A percentile compares a stretch with the other conserved stretches of the same genome.
Conservation (phyloP, 1,140 invertebrate genomes). For the Sycobia sp. region DNA sequence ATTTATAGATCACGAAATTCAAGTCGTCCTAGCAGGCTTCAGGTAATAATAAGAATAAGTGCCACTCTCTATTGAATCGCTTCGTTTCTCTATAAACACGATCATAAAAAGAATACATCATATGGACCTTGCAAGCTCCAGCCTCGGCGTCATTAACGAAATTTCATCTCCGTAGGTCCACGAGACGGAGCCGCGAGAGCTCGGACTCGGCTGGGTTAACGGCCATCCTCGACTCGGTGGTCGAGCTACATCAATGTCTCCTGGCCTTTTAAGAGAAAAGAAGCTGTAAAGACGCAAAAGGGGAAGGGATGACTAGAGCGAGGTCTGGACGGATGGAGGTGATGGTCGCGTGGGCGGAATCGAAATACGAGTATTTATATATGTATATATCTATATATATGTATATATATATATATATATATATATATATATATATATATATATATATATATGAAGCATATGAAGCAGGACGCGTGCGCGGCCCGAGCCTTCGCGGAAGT, state of each 20-base stretch:
- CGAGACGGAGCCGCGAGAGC: background rate
- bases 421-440: no score
- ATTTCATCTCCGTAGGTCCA: constrained; percentile 6
- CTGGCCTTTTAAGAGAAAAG: constrained; percentile 11
- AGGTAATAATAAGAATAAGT: no score
- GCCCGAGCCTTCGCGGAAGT: constrained; percentile 14
- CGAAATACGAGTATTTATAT: constrained; percentile 10
- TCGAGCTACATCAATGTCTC: background rate
- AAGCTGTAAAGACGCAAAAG: background rate
- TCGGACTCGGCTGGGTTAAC: no score
- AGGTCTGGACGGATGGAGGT: background rate
- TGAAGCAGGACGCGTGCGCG: no score
- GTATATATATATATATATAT: no score
- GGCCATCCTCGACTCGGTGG: background rate
- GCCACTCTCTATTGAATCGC: no score
- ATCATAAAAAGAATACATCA: background rate
- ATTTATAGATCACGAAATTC: no score
- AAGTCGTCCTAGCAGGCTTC: no score
- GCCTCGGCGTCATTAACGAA: background rate
- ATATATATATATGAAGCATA: no score
- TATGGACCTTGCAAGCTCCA: background rate
- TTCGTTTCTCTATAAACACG: background rate
- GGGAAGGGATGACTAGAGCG: background rate
- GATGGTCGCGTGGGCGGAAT: constrained; percentile 27
- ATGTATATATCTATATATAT: no score